Percentiles rank a stretch among this genome's conserved stretches.
These are phyloP conservation scores for Zalophus californianus DNA, from an alignment of 2,797 vertebrate species.

Conservation along the genomic window DNA sequence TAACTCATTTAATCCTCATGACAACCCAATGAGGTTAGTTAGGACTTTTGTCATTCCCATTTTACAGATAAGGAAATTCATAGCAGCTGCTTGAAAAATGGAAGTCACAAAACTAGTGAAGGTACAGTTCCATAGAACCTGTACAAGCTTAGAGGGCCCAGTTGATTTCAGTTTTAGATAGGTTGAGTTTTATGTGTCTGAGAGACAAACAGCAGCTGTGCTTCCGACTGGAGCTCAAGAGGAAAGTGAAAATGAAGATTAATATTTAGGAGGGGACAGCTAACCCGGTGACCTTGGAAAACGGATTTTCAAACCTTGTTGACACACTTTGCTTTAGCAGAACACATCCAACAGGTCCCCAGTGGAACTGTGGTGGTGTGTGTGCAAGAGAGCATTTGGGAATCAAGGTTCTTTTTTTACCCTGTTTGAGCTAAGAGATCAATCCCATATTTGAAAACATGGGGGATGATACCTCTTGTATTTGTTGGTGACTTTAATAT, in stretches of 20 bases:
- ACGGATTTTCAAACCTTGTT: background rate
- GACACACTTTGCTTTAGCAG: background rate
- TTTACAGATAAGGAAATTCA: constrained; percentile 34
- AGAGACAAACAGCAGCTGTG: background rate
- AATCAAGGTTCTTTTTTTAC: background rate
- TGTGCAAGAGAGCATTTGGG: background rate
- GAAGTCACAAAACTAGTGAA: background rate
- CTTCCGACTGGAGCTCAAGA: background rate
- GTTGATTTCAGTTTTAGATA: background rate
- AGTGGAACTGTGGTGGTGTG: background rate
- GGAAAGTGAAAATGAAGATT: background rate
- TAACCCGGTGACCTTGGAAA: background rate
- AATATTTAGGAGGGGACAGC: background rate
- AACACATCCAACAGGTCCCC: background rate
- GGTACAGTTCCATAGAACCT: background rate
- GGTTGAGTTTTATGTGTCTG: background rate
- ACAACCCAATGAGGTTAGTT: background rate
- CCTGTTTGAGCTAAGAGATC: background rate
- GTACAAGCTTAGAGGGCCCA: background rate
- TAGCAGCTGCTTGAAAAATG: background rate
- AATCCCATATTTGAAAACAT: background rate
- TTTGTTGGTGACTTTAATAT: background rate
- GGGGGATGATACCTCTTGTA: background rate
- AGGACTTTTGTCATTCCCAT: background rate
- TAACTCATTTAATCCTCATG: background rate